These are phyloP conservation scores for Entomyzon cyanotis DNA, from an alignment of 2,113 vertebrate genomes.

Conservation along the genomic window DNA sequence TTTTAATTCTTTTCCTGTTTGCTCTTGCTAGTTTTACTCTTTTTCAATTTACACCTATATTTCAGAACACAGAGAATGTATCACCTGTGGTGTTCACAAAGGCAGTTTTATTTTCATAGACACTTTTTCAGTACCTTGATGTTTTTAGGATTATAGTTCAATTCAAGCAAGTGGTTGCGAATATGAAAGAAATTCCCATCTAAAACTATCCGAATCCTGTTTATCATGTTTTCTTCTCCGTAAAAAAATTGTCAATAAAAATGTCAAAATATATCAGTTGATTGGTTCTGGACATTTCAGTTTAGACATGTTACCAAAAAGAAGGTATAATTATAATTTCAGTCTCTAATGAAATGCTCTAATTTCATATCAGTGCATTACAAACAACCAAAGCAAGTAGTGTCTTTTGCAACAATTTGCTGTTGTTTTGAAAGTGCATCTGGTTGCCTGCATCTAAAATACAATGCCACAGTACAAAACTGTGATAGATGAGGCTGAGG, in stretches of 20 bases:
- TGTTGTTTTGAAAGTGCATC: constrained; percentile 12
- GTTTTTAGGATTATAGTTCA: constrained; percentile 55
- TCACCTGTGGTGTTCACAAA: constrained; percentile 48
- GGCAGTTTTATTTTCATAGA: constrained; percentile 61
- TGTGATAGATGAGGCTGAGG: background rate
- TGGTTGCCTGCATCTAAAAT: background rate
- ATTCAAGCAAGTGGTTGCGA: constrained; percentile 4
- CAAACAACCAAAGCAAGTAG: background rate
- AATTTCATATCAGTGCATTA: background rate
- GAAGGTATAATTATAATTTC: constrained; percentile 19
- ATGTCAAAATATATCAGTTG: background rate
- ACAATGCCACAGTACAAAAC: background rate
- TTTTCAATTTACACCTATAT: constrained; percentile 77
- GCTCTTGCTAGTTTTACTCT: constrained; percentile 73
- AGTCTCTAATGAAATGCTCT: background rate
- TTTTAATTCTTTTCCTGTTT: constrained; percentile 77
- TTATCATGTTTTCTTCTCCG: background rate
- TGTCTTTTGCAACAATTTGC: background rate
- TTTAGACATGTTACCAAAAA: background rate
- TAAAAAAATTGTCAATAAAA: background rate
- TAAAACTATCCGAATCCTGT: constrained; percentile 35
- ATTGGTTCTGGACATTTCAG: background rate
- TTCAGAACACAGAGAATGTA: constrained; percentile 70
- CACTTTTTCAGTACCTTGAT: constrained; percentile 38
- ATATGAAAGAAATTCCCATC: background rate